Percentiles rank a stretch among this genome's conserved stretches.
phyloP scores from a whole-genome alignment of 2,797 vertebrate genomes.

The Chelon auratus region DNA sequence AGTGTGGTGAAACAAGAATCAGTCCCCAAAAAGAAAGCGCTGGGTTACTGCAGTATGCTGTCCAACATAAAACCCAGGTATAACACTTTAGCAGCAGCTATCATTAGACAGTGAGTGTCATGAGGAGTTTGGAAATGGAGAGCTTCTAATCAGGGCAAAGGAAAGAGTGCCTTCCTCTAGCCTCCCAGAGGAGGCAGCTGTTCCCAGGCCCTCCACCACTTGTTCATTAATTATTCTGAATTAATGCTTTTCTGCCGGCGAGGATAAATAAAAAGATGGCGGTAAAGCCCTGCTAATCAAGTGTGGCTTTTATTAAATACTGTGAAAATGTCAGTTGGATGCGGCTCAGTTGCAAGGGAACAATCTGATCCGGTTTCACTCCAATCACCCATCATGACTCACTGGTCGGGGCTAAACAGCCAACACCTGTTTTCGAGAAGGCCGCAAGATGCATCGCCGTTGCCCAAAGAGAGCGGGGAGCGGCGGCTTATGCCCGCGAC shows the following conservation, averaged over 20 bases:
- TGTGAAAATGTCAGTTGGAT: slow-evolving; percentile 76
- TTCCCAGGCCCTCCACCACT: slow-evolving; percentile 74
- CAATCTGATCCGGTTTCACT: slow-evolving; percentile 66
- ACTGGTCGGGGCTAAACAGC: slow-evolving; percentile 61
- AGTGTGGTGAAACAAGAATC: slow-evolving; percentile 1
- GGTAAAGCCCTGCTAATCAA: slow-evolving; percentile 77
- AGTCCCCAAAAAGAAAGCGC: slow-evolving; percentile 30
- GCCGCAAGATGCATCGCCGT: slow-evolving; percentile 62
- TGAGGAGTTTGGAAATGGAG: slow-evolving; percentile 72
- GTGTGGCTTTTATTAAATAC: slow-evolving; percentile 82
- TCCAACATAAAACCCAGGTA: slow-evolving; percentile 49
- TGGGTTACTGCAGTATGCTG: slow-evolving; percentile 18
- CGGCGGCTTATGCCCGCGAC: slow-evolving; percentile 54
- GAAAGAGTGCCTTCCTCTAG: slow-evolving; percentile 71
- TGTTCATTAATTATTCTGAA: slow-evolving; percentile 83
- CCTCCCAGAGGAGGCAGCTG: slow-evolving; percentile 81
- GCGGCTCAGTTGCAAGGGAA: slow-evolving; percentile 59
- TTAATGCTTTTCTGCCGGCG: slow-evolving; percentile 79
- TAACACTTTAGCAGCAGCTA: slow-evolving; percentile 56
- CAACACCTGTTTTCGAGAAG: slow-evolving; percentile 62
- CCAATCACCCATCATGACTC: slow-evolving; percentile 67
- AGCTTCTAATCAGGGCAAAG: slow-evolving; percentile 78
- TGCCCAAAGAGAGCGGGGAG: slow-evolving; percentile 26
- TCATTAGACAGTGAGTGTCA: slow-evolving; percentile 70
- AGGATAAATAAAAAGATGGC: slow-evolving; percentile 79